These are phyloP conservation scores for Ectemnius lituratus DNA, from an alignment of 2,888 invertebrate species.

Conservation along the genomic window DNA sequence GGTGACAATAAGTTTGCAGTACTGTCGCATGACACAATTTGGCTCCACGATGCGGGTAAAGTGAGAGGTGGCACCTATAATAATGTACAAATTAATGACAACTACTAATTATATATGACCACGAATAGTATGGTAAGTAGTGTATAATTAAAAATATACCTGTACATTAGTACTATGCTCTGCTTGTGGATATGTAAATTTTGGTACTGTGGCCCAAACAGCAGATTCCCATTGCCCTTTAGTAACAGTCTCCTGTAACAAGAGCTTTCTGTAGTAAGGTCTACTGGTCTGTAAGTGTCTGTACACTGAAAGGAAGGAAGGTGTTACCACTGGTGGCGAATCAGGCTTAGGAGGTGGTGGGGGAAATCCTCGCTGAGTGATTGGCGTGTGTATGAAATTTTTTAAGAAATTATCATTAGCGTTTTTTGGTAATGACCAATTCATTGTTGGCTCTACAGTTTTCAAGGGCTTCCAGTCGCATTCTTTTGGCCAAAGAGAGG, in stretches of 20 bases:
- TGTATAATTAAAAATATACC: slow-evolving; percentile 47
- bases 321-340: slow-evolving; percentile 77
- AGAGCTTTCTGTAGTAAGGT: background rate
- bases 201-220: slow-evolving; percentile 72
- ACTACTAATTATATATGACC: background rate
- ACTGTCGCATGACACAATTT: slow-evolving; percentile 60
- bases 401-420: slow-evolving; percentile 66
- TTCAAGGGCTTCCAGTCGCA: slow-evolving; percentile 62
- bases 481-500: slow-evolving; percentile 59
- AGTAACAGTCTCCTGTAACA: slow-evolving; percentile 43
- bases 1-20: slow-evolving; percentile 71
- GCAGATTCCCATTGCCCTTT: slow-evolving; percentile 70
- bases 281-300: background rate
- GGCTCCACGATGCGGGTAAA: slow-evolving; percentile 68
- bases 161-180: slow-evolving; percentile 67
- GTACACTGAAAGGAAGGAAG: too few species aligned
- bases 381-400: slow-evolving; percentile 63
- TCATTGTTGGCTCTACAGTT: slow-evolving; percentile 51
- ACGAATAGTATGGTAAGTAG: background rate
- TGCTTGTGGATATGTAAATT: slow-evolving; percentile 65
- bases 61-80: slow-evolving; percentile 70
- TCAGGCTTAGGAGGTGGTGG: slow-evolving; percentile 78
- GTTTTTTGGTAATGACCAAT: slow-evolving; percentile 66
- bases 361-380: slow-evolving; percentile 52
- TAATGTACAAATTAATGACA: background rate